Evolutionary conservation across 2,113 vertebrate species (phyloP).

Genomic region (Hiodon tergisus): DNA sequence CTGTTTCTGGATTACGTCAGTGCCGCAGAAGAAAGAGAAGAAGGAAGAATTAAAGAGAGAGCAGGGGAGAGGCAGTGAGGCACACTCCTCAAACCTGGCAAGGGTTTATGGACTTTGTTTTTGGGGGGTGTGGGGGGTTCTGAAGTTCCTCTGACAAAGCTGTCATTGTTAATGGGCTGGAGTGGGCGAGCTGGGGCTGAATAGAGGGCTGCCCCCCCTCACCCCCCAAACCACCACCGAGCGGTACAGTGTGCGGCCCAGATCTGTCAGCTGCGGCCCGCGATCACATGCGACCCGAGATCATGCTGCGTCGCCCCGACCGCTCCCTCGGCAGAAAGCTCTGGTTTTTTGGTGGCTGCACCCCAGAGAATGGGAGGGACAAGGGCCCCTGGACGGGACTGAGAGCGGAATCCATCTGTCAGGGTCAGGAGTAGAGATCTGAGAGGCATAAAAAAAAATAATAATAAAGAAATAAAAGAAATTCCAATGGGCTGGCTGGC

Average conservation of each 20-base stretch:
- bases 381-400: too few relatives aligned
- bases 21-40: constrained; percentile 63
- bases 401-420: too few relatives aligned
- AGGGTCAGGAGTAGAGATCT: too few relatives aligned
- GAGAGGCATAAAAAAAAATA: too few relatives aligned
- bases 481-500: too few relatives aligned
- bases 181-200: constrained; percentile 65
- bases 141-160: constrained; percentile 72
- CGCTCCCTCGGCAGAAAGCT: neutral
- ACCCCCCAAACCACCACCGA: too few relatives aligned
- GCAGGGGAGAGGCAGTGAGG: constrained; percentile 50
- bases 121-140: neutral
- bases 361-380: too few relatives aligned
- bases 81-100: constrained; percentile 73
- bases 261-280: constrained; percentile 1
- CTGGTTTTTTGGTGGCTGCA: too few relatives aligned
- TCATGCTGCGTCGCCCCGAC: neutral
- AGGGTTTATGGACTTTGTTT: constrained; percentile 50
- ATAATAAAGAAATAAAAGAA: too few relatives aligned
- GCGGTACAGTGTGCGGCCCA: neutral
- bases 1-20: constrained; percentile 88
- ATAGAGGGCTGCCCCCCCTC: constrained; percentile 44
- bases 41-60: constrained; percentile 37
- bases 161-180: constrained; percentile 75
- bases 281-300: neutral